Evolutionary conservation across 1,140 invertebrate species (phyloP).

Genomic region (Druon quercuslanigerum): DNA sequence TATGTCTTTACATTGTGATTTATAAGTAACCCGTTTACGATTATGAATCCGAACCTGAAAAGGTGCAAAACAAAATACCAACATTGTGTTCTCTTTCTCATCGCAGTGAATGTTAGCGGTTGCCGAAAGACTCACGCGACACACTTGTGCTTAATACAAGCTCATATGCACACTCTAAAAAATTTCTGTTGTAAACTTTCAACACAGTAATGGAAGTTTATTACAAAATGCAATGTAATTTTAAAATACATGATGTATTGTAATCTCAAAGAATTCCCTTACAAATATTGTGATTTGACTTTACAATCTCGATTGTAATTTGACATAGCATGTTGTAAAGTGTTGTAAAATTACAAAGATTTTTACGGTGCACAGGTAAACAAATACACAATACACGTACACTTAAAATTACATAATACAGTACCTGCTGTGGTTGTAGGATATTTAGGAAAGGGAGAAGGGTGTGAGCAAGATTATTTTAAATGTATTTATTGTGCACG

Average conservation of each 20-base stretch:
- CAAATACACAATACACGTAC: background rate
- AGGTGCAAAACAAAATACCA: constrained; percentile 22
- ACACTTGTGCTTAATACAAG: background rate
- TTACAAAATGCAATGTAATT: too few relatives aligned
- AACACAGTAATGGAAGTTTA: too few relatives aligned
- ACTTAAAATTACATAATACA: constrained; percentile 20
- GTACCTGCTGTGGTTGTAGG: constrained; percentile 25
- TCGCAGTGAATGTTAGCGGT: too few relatives aligned
- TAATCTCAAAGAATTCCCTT: too few relatives aligned
- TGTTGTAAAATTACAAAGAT: too few relatives aligned
- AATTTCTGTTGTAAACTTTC: too few relatives aligned
- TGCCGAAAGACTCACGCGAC: too few relatives aligned
- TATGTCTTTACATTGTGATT: constrained; percentile 12
- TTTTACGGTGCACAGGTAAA: background rate
- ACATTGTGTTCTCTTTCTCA: background rate
- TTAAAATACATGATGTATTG: too few relatives aligned
- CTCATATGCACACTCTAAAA: background rate
- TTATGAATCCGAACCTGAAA: constrained; percentile 28
- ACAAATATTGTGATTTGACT: too few relatives aligned
- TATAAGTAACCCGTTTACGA: constrained; percentile 18
- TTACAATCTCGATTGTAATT: too few relatives aligned
- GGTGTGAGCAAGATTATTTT: constrained; percentile 13
- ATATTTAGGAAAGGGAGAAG: constrained; percentile 3
- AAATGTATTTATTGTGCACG: constrained; percentile 17
- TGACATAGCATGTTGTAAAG: too few relatives aligned